These are phyloP conservation scores for Microplitis deprimator DNA, from an alignment of 2,888 invertebrate species.

Conservation along the genomic window DNA sequence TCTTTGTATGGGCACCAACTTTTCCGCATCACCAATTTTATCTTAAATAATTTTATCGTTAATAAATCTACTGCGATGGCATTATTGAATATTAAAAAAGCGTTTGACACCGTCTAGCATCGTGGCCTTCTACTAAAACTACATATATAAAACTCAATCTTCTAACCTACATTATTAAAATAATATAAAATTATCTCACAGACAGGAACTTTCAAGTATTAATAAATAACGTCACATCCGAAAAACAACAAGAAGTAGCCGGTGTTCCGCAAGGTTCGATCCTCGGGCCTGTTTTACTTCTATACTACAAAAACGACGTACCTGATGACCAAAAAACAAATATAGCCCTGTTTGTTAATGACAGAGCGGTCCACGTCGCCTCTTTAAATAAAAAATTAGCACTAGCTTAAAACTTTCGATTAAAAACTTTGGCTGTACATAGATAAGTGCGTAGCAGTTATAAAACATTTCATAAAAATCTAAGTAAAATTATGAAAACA, in stretches of 20 bases:
- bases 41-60: conserved; percentile 8
- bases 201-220: not conserved
- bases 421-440: no score
- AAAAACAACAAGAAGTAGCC: not conserved
- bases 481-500: no score
- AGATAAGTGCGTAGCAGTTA: no score
- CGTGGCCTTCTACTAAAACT: conserved; percentile 2
- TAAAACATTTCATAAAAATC: no score
- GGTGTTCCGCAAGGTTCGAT: conserved; percentile 16
- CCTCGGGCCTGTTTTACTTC: conserved; percentile 40
- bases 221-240: not conserved
- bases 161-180: not conserved
- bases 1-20: no score
- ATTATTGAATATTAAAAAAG: conserved; percentile 4
- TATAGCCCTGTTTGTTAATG: no score
- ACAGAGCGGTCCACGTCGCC: no score
- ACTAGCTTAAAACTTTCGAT: no score
- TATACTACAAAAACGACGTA: conserved; percentile 38
- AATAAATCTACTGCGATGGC: conserved; percentile 17
- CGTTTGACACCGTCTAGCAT: conserved; percentile 19
- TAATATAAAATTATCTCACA: conserved; percentile 7
- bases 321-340: conserved; percentile 40
- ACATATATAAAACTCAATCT: not conserved
- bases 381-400: no score
- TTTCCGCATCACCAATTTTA: not conserved